These are phyloP conservation scores for Acropternis orthonyx DNA, from an alignment of 2,797 vertebrate species.

Conservation along the genomic window DNA sequence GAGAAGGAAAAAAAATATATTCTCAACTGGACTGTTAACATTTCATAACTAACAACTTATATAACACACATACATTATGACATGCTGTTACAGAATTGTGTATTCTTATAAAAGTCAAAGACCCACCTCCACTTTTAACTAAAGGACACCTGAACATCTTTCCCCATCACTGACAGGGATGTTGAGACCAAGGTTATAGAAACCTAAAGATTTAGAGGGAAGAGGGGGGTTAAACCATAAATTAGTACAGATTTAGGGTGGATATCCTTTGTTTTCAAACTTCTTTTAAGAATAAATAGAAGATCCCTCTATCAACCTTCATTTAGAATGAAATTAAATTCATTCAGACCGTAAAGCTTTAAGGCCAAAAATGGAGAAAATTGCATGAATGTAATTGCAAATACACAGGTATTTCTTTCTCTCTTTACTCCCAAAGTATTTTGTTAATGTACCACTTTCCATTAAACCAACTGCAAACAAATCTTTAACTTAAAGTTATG, in stretches of 20 bases:
- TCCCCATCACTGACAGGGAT: neutral
- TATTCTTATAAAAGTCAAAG: neutral
- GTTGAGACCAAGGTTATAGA: neutral
- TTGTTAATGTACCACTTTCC: constrained; percentile 60
- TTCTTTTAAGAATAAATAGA: neutral
- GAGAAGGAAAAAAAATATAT: neutral
- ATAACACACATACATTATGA: neutral
- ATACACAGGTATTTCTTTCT: neutral
- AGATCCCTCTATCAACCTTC: neutral
- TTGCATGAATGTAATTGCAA: neutral
- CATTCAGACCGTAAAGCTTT: neutral
- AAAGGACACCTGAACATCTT: neutral
- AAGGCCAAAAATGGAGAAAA: neutral
- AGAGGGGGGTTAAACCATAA: neutral
- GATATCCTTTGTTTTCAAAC: neutral
- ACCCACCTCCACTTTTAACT: neutral
- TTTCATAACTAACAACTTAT: neutral
- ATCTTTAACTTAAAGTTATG: constrained; percentile 61
- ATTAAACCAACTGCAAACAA: constrained; percentile 68
- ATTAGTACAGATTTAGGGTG: neutral
- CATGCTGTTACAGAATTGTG: neutral
- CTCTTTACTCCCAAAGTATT: neutral
- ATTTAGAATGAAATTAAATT: neutral
- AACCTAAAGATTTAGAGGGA: neutral
- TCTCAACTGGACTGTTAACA: neutral